These are phyloP conservation scores for Acleris sparsana DNA, from an alignment of 2,888 invertebrate genomes.

Conservation along the genomic window DNA sequence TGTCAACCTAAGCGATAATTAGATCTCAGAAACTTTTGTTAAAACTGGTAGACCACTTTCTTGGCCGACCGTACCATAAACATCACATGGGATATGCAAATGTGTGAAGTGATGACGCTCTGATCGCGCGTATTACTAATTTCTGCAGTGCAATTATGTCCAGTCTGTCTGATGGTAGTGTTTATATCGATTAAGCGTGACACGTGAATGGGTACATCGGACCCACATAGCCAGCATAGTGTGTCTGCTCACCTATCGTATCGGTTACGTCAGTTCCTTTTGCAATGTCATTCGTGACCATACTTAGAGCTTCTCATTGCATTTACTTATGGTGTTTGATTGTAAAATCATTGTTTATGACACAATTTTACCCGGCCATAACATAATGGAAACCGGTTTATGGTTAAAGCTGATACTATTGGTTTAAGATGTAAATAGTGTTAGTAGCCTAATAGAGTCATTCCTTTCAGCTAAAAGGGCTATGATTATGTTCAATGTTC, in stretches of 20 bases:
- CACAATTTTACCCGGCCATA: background rate
- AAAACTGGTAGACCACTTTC: no score
- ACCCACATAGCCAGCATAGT: conserved; percentile 73
- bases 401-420: background rate
- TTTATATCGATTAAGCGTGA: conserved; percentile 49
- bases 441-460: no score
- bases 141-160: conserved; percentile 42
- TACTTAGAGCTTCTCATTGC: conserved; percentile 8
- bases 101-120: background rate
- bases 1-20: no score
- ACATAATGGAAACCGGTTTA: background rate
- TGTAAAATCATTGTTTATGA: background rate
- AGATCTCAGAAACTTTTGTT: no score
- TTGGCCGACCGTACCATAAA: no score
- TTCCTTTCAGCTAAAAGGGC: background rate
- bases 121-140: conserved; percentile 21
- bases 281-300: conserved; percentile 40
- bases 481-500: background rate
- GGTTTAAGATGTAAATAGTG: background rate
- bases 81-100: background rate
- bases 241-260: conserved; percentile 60
- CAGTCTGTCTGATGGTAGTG: conserved; percentile 37
- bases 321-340: conserved; percentile 10
- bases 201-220: conserved; percentile 50
- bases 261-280: conserved; percentile 63